A percentile compares a stretch with the other conserved stretches of the same genome.
These are phyloP conservation scores for Pelobates fuscus DNA, from an alignment of 2,113 vertebrate species.

Conservation along the genomic window DNA sequence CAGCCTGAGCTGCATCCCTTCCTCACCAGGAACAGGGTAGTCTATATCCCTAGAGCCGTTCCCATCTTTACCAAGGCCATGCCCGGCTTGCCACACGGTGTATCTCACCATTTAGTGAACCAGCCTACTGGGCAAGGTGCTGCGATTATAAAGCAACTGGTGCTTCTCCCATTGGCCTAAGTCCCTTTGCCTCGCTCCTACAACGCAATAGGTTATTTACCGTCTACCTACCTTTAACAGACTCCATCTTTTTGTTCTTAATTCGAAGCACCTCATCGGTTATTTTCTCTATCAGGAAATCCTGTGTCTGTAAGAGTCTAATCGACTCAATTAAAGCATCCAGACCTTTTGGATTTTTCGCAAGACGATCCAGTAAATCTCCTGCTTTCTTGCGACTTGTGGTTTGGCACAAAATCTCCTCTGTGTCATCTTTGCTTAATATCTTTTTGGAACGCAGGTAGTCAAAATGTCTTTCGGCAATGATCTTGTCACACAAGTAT, in stretches of 20 bases:
- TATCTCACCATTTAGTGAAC: no score
- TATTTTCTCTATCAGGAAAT: slow-evolving; percentile 90
- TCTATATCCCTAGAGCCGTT: no score
- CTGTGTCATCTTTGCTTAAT: slow-evolving; percentile 88
- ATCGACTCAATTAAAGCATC: slow-evolving; percentile 90
- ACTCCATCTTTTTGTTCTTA: slow-evolving; percentile 87
- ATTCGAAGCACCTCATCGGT: slow-evolving; percentile 91
- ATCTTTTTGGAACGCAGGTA: slow-evolving; percentile 90
- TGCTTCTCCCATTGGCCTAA: no score
- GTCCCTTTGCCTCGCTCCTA: no score
- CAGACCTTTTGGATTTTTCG: slow-evolving; percentile 90
- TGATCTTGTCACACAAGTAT: slow-evolving; percentile 91
- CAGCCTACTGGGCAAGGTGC: no score
- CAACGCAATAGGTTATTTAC: no score
- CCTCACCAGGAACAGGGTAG: no score
- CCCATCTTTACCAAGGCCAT: no score
- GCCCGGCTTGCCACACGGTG: no score
- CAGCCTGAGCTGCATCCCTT: no score
- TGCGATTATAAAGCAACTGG: no score
- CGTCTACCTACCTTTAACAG: slow-evolving; percentile 81
- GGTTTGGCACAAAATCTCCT: slow-evolving; percentile 88
- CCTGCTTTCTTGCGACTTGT: slow-evolving; percentile 85
- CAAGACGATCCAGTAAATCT: slow-evolving; percentile 86
- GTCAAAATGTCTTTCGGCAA: slow-evolving; percentile 93
- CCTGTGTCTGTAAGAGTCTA: slow-evolving; percentile 81